These are phyloP conservation scores for Tetragonula carbonaria DNA, from an alignment of 2,888 invertebrate species.

Conservation along the genomic window DNA sequence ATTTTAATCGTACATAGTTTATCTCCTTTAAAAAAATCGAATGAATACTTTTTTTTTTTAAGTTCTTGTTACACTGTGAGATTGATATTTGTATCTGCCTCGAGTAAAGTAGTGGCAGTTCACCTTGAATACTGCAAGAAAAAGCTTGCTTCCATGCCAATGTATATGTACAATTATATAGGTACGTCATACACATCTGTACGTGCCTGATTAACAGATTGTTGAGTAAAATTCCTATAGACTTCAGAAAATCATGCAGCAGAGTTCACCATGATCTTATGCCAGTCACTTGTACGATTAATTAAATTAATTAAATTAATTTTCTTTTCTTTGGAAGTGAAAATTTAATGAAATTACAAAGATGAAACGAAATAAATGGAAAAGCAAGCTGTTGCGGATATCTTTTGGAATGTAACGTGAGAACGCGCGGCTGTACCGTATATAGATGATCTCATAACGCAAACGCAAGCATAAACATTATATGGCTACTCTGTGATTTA, in stretches of 20 bases:
- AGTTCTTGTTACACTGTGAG: slow-evolving; percentile 24
- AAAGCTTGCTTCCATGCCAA: slow-evolving; percentile 57
- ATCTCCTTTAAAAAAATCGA: slow-evolving; percentile 18
- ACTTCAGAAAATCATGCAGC: slow-evolving; percentile 4
- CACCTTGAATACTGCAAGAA: slow-evolving; percentile 67
- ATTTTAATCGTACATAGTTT: neutral
- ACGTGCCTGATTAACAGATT: slow-evolving; percentile 21
- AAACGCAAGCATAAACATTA: slow-evolving; percentile 65
- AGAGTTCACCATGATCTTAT: neutral
- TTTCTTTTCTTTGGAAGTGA: neutral
- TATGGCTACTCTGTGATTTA: slow-evolving; percentile 60
- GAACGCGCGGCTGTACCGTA: slow-evolving; percentile 39
- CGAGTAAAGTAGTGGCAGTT: slow-evolving; percentile 59
- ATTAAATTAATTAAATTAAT: neutral
- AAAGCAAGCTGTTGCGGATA: slow-evolving; percentile 26
- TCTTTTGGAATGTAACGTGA: slow-evolving; percentile 55
- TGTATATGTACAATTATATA: slow-evolving; percentile 37
- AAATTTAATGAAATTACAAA: neutral
- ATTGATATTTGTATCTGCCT: slow-evolving; percentile 59
- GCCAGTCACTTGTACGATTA: neutral
- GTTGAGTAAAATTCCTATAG: slow-evolving; percentile 4
- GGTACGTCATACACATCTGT: slow-evolving; percentile 10
- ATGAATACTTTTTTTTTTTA: slow-evolving; percentile 19
- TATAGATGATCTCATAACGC: slow-evolving; percentile 68
- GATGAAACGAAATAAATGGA: neutral